Conservation (phyloP, 2,797 vertebrate genomes). For the Nannoperca obscura region DNA sequence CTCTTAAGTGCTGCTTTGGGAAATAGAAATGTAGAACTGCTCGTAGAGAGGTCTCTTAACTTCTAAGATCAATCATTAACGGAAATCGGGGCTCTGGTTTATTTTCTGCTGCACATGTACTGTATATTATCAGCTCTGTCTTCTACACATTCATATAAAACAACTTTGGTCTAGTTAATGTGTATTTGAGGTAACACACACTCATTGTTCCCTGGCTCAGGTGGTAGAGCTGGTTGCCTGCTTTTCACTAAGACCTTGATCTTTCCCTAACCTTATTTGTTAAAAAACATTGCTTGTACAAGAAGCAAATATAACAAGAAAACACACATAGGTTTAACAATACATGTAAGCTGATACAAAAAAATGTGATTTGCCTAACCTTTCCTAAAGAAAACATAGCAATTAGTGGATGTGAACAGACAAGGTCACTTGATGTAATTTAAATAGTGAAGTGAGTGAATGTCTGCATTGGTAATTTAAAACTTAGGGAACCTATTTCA, state of each 20-base stretch:
- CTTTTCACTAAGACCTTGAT: not conserved
- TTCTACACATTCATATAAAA: not conserved
- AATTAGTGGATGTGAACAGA: not conserved
- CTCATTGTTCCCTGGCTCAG: not conserved
- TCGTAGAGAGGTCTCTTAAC: not conserved
- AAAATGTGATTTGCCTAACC: not conserved
- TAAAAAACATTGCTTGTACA: not conserved
- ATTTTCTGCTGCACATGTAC: not conserved
- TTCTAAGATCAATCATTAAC: not conserved
- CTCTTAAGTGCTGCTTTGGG: not conserved
- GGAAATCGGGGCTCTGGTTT: not conserved
- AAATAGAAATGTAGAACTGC: not conserved
- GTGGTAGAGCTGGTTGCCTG: not conserved
- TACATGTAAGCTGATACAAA: not conserved
- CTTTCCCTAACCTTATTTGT: not conserved
- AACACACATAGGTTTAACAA: not conserved
- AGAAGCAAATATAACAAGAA: not conserved
- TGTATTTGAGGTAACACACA: not conserved
- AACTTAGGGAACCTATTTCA: not conserved
- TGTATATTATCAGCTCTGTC: not conserved
- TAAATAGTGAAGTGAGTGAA: not conserved
- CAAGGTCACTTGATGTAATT: not conserved
- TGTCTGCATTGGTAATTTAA: constrained; percentile 19
- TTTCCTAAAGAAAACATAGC: not conserved
- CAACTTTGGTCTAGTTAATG: not conserved